phyloP scores from a whole-genome alignment of 2,797 vertebrate genomes.

The Pseudocheirus occidentalis region DNA sequence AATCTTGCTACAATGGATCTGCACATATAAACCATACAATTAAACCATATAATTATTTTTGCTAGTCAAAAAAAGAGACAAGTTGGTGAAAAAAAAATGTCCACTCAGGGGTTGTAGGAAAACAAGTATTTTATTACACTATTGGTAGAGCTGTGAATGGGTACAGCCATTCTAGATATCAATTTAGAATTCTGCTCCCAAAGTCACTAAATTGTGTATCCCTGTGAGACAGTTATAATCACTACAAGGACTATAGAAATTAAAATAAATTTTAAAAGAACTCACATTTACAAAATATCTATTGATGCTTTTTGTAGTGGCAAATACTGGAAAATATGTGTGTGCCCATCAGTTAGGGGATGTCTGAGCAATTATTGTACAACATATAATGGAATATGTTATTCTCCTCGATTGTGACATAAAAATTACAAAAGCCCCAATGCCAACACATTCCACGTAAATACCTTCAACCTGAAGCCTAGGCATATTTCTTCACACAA shows the following conservation, averaged over 20 bases:
- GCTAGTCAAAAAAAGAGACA: slow-evolving; percentile 25
- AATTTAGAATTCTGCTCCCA: neutral
- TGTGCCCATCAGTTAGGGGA: neutral
- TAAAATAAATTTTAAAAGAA: neutral
- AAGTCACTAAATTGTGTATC: neutral
- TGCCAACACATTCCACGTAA: neutral
- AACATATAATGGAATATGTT: neutral
- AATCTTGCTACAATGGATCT: slow-evolving; percentile 43
- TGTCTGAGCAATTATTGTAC: neutral
- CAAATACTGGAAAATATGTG: neutral
- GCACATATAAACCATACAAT: slow-evolving; percentile 32
- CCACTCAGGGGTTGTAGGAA: neutral
- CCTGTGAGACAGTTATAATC: neutral
- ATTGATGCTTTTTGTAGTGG: neutral
- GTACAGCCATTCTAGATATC: neutral
- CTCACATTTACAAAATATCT: neutral
- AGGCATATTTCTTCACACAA: neutral
- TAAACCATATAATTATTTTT: slow-evolving; percentile 35
- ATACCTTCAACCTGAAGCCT: neutral
- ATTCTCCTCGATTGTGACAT: neutral
- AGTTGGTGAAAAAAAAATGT: slow-evolving; percentile 11
- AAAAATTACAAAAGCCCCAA: neutral
- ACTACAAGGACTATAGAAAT: neutral
- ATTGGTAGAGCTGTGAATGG: neutral
- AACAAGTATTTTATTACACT: neutral